Percentiles rank a stretch among this genome's conserved stretches.
These are phyloP conservation scores for Penaeus vannamei DNA, from an alignment of 1,140 invertebrate genomes.

Conservation along the genomic window DNA sequence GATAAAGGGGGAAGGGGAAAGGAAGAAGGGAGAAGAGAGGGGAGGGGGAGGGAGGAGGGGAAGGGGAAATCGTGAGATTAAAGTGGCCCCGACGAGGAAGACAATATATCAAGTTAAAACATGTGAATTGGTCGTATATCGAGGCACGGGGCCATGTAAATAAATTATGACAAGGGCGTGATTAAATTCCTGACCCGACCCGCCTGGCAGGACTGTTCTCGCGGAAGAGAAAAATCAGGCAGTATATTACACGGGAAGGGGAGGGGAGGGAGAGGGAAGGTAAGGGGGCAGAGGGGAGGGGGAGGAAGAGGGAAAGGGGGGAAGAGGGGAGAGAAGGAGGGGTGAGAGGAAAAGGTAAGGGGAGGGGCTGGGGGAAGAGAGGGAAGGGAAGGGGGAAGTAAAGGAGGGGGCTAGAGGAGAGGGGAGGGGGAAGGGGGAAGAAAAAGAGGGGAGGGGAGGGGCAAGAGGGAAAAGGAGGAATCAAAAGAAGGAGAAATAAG, in stretches of 20 bases:
- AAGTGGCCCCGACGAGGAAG: background rate
- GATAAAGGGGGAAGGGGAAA: background rate
- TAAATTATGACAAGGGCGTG: background rate
- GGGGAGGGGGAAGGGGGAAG: background rate
- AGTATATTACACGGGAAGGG: background rate
- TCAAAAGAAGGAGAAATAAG: too few species aligned
- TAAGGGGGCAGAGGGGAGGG: background rate
- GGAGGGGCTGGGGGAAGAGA: background rate
- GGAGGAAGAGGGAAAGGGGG: background rate
- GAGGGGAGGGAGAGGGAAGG: background rate
- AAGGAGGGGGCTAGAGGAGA: background rate
- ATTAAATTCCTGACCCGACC: background rate
- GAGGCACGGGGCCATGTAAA: background rate
- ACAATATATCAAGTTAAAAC: too few species aligned
- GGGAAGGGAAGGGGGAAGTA: too few species aligned
- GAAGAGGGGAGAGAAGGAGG: background rate
- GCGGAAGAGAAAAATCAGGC: background rate
- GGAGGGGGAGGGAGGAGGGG: background rate
- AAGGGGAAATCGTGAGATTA: background rate
- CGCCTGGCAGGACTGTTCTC: background rate
- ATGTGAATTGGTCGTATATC: too few species aligned
- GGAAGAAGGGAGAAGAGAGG: background rate
- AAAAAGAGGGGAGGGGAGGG: background rate
- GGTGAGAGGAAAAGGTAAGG: background rate
- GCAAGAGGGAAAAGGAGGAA: background rate